Evolutionary conservation across 2,113 vertebrate genomes (phyloP), one percentile per base, ranked within the genome.

Genomic region (Ursus arctos): DNA sequence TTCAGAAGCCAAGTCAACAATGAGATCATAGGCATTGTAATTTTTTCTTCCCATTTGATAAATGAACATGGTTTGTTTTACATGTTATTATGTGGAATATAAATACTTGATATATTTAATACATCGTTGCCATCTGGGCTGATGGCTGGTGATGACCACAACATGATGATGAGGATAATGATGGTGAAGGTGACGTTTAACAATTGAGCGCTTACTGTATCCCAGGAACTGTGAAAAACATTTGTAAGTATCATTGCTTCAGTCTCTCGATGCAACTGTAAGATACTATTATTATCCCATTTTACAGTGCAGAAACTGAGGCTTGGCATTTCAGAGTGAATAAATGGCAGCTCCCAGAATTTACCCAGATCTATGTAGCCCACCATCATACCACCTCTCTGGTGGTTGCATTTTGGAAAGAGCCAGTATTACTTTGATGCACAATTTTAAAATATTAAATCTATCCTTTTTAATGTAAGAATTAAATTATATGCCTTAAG

Each of bases 1-100:
- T 96, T 84, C 47, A 59, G 84, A 76, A 55, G n/a, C 69, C 61
- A 91, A 96, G n/a, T 9, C 65, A 91, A 93, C 94, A 89, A 24
- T 74, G 26, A 67, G 86, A 83, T 83, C 63, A 91, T 13, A 49
- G 53, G 14, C 87, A 72, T 55, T 47, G 59, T 76, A 82, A n/a
- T 16, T 33, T 63, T 74, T 87, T 77, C 61, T 96, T 51, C 11
- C 74, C n/a, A 26, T 65, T 14, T 69, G 55, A 91, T 93, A 53
- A 90, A 87, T 69, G 7, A 74, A 61, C 11, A 83, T 69, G 65
- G 59, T 43, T 65, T 76, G 55, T 65, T 84, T 91, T 94, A 49
- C 89, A 84, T 69, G 19, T 33, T 93, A 61, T 24, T 69, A 94
- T 51, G 76, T 36, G 26, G 86, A 92, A 67, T 59, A 33, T 72